Percentiles rank a stretch among this genome's conserved stretches.
Conservation (phyloP, 2,888 invertebrate genomes). For the Leucoma salicis region DNA sequence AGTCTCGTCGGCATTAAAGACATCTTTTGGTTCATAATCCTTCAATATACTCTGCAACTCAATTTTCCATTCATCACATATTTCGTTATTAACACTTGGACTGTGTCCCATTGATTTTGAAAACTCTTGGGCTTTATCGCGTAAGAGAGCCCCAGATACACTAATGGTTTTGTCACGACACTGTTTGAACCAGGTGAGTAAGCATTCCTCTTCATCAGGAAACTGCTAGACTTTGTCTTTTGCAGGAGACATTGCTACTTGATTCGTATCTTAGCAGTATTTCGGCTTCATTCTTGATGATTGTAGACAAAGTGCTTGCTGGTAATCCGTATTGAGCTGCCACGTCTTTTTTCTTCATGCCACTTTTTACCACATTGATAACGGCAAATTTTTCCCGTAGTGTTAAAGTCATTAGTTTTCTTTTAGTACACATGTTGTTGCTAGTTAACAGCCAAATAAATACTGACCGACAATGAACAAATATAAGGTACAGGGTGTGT, state of each 20-base stretch:
- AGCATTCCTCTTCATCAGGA: background rate
- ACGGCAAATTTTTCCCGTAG: background rate
- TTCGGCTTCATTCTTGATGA: conserved; percentile 12
- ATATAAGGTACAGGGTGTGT: background rate
- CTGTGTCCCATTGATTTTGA: background rate
- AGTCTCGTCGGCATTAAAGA: conserved; percentile 12
- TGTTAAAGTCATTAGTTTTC: background rate
- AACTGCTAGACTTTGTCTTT: background rate
- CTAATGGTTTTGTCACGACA: background rate
- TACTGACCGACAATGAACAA: background rate
- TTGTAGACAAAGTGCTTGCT: conserved; percentile 11
- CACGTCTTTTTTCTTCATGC: background rate
- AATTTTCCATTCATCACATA: too few species aligned
- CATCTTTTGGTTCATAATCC: too few species aligned
- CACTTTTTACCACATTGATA: background rate
- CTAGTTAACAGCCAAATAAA: background rate
- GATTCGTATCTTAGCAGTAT: conserved; percentile 2
- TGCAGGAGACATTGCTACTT: background rate
- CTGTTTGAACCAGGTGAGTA: background rate
- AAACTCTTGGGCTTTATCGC: background rate
- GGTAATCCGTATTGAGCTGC: conserved; percentile 10
- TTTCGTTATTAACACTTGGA: too few species aligned
- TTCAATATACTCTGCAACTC: too few species aligned
- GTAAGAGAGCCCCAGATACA: background rate
- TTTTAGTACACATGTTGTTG: background rate